phyloP scores from a whole-genome alignment of 2,797 vertebrate species.

The Pipistrellus nathusii region DNA sequence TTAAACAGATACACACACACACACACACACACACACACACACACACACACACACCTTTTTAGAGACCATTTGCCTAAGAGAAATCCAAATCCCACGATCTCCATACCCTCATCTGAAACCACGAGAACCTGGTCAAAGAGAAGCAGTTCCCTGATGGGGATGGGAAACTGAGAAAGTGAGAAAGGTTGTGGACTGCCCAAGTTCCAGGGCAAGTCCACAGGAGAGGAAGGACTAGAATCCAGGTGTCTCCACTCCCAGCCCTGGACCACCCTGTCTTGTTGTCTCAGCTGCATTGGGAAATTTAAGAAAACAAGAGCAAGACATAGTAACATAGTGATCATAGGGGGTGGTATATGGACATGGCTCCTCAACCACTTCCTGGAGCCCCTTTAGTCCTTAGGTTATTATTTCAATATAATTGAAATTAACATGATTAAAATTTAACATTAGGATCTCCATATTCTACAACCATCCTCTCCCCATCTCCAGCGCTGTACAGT shows the following conservation, averaged over 20 bases:
- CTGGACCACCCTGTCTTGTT: conserved; percentile 84
- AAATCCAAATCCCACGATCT: background rate
- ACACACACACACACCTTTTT: conserved; percentile 19
- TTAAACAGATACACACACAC: conserved; percentile 5
- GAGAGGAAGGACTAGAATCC: conserved; percentile 53
- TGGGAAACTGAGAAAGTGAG: conserved; percentile 48
- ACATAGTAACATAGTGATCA: conserved; percentile 76
- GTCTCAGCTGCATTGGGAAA: conserved; percentile 79
- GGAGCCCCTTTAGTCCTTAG: background rate
- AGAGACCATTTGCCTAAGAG: conserved; percentile 16
- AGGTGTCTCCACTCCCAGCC: conserved; percentile 69
- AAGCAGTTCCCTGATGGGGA: background rate
- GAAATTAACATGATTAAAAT: conserved; percentile 32
- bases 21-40: background rate
- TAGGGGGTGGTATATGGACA: conserved; percentile 30
- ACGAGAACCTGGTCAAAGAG: background rate
- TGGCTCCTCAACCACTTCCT: background rate
- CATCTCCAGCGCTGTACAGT: background rate
- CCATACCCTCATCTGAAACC: background rate
- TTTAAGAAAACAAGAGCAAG: conserved; percentile 69
- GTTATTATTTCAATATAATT: conserved; percentile 55
- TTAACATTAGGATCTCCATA: background rate
- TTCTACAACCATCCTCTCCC: conserved; percentile 32
- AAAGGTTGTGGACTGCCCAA: conserved; percentile 3
- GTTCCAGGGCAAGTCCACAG: conserved; percentile 46